Conservation (phyloP, 2,113 vertebrate genomes). For the Ciconia stormi region DNA sequence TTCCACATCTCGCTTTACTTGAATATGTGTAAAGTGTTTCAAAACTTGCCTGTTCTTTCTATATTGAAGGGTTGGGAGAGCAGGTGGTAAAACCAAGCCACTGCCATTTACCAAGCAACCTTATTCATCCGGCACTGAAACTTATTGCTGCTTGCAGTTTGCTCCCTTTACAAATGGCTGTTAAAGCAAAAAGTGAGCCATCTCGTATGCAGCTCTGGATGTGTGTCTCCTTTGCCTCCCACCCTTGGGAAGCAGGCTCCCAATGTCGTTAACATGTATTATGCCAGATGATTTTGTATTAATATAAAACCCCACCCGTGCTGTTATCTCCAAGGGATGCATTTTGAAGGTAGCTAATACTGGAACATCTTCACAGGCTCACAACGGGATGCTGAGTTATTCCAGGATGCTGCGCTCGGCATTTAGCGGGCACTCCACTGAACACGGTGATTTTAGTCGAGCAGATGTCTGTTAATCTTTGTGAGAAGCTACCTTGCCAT, state of each 20-base stretch:
- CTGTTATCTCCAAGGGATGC: not conserved
- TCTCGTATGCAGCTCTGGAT: not conserved
- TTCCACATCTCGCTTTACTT: not conserved
- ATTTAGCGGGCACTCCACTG: not conserved
- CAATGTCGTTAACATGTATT: not conserved
- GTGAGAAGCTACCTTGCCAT: constrained; percentile 29
- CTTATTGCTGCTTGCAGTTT: not conserved
- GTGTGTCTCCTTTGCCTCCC: not conserved
- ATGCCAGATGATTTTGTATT: not conserved
- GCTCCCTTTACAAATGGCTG: not conserved
- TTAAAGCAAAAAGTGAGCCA: not conserved
- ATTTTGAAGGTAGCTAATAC: not conserved
- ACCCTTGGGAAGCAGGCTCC: not conserved
- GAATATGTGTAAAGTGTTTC: rapidly evolving
- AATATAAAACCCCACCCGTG: not conserved
- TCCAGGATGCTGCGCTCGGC: not conserved
- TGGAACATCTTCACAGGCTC: not conserved
- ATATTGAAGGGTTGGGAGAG: rapidly evolving
- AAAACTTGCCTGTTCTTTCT: not conserved
- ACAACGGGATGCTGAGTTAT: not conserved
- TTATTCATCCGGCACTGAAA: not conserved
- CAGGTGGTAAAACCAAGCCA: not conserved
- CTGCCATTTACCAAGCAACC: not conserved
- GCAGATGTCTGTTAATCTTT: constrained; percentile 48
- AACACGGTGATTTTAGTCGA: not conserved